phyloP scores from a whole-genome alignment of 2,888 invertebrate genomes.

The Yponomeuta evonymella region DNA sequence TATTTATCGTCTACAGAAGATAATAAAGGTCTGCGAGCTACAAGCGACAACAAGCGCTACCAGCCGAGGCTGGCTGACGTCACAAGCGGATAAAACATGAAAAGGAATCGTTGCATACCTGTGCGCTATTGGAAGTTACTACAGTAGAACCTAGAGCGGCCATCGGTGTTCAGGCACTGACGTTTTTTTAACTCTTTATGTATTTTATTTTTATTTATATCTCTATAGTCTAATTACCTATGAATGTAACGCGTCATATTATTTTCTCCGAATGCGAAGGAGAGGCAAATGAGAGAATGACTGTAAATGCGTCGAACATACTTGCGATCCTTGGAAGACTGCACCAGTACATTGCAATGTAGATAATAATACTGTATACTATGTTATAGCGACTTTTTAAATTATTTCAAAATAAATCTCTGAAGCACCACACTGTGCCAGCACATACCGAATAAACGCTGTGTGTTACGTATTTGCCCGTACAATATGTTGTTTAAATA shows the following conservation, averaged over 20 bases:
- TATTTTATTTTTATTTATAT: constrained; percentile 23
- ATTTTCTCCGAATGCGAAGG: constrained; percentile 9
- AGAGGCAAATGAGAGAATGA: constrained; percentile 18
- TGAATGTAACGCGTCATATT: constrained; percentile 10
- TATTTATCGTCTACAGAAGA: constrained; percentile 21
- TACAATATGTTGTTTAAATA: constrained; percentile 42
- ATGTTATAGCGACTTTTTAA: constrained; percentile 52
- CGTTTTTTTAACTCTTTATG: constrained; percentile 11
- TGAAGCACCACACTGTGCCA: constrained; percentile 60
- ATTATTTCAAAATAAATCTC: constrained; percentile 58
- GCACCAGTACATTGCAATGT: constrained; percentile 53
- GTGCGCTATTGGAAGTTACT: constrained; percentile 10
- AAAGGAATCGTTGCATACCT: constrained; percentile 12
- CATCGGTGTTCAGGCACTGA: constrained; percentile 31
- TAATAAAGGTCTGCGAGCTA: constrained; percentile 2
- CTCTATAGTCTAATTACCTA: constrained; percentile 14
- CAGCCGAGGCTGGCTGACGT: neutral
- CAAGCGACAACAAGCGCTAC: neutral
- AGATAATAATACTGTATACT: constrained; percentile 65
- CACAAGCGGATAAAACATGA: constrained; percentile 14
- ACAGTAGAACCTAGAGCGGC: constrained; percentile 27
- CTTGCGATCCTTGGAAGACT: constrained; percentile 63
- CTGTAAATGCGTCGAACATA: constrained; percentile 34
- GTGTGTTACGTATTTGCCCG: constrained; percentile 31
- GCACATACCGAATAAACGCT: constrained; percentile 44